Evolutionary conservation across 2,888 invertebrate genomes (phyloP), one percentile per base, ranked within the genome.

Genomic region (Marasmarcha lunaedactyla): DNA sequence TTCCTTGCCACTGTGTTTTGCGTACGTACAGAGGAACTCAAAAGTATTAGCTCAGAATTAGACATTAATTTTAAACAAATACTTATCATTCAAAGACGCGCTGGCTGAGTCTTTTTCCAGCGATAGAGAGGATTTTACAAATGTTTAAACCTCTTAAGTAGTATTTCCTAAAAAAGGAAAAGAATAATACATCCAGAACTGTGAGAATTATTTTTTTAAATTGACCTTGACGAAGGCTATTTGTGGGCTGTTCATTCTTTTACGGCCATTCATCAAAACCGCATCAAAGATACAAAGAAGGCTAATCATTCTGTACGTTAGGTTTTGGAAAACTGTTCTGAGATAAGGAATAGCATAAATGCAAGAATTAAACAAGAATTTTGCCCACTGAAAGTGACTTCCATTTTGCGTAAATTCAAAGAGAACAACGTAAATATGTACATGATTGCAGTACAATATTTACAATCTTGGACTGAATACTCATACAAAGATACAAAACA

Each of bases 381-480:
- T 41, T 37, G 41, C 37, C 41, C 41, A 37, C 33, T 37, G 41
- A 41, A 41, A 41, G 20, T 20, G 41, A 27, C 25, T 34, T 42
- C 37, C 20, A 37, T 41, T 41, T 33, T 41, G 34, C 33, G 41
- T 35, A 41, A 41, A 41, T 37, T 41, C 37, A 42, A 39, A 42
- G 37, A 43, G 15, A 10, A 40, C 37, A 40, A 40, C 35, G 36
- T 39, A 39, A 41, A 35, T 36, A 43, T 43, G 39, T 38, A 44
- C 41, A 41, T 35, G 13, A 41, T 44, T 39, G 39, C 41, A 41
- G 39, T 39, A 39, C 10, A 44, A 20, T 44, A 44, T 39, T 41
- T 44, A 39, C 39, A 25, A 37, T 44, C 44, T 35, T 41, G 41
- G 43, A 43, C 38, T 39, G 41, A 41, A 41, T 39, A 43, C 36